These are phyloP conservation scores for Dromius quadrimaculatus DNA, from an alignment of 2,888 invertebrate genomes.

Conservation along the genomic window DNA sequence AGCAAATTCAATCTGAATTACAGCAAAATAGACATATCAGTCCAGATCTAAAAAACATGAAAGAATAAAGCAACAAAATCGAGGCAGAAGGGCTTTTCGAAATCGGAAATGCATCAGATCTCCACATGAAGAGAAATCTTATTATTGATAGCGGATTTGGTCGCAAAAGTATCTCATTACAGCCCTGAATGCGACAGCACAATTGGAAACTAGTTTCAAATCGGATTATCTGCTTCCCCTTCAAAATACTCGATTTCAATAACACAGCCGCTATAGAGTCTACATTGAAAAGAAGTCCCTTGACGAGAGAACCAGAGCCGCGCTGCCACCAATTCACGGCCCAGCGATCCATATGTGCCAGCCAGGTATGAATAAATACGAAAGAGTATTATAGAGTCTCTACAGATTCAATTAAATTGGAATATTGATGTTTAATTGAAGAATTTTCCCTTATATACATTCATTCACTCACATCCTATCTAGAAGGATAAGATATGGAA, in stretches of 20 bases:
- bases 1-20: neutral
- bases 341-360: conserved; percentile 20
- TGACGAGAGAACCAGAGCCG: neutral
- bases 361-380: conserved; percentile 33
- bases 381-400: neutral
- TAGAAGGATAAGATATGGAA: neutral
- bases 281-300: conserved; percentile 50
- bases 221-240: conserved; percentile 49
- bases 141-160: conserved; percentile 52
- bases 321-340: conserved; percentile 41
- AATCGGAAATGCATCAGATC: conserved; percentile 48
- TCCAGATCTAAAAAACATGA: conserved; percentile 10
- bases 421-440: conserved; percentile 6
- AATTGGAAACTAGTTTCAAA: conserved; percentile 52
- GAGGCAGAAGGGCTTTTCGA: conserved; percentile 20
- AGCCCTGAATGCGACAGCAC: conserved; percentile 48
- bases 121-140: conserved; percentile 47
- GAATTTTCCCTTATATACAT: conserved; percentile 7
- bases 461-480: neutral
- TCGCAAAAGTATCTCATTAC: conserved; percentile 52
- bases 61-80: conserved; percentile 5
- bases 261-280: conserved; percentile 44
- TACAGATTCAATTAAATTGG: conserved; percentile 4
- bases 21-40: no score
- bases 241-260: conserved; percentile 51